These are phyloP conservation scores for Kryptolebias marmoratus DNA, from an alignment of 2,113 vertebrate species.

Conservation along the genomic window DNA sequence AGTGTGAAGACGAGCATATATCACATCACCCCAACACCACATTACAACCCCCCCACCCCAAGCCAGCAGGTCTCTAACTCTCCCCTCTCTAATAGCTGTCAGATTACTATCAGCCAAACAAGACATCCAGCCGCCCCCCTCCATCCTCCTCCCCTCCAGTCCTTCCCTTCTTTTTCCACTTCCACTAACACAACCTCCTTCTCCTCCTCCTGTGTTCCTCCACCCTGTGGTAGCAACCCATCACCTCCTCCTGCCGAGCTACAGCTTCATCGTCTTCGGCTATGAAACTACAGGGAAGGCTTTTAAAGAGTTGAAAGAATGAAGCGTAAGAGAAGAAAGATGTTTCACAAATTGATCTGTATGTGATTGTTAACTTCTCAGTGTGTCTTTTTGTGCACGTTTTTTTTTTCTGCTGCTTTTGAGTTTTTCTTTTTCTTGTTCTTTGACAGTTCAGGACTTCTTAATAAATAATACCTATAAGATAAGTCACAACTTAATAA, in stretches of 20 bases:
- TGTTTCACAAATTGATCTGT: constrained; percentile 4
- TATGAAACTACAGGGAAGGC: constrained; percentile 36
- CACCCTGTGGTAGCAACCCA: constrained; percentile 6
- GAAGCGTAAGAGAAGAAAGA: constrained; percentile 2
- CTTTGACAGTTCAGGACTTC: background rate
- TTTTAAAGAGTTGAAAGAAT: constrained; percentile 13
- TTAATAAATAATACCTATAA: no score
- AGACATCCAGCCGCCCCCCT: constrained; percentile 72
- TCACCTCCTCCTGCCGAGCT: constrained; percentile 27
- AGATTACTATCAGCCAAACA: constrained; percentile 84
- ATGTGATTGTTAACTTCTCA: background rate
- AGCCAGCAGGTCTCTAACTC: constrained; percentile 70
- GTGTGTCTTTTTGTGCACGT: background rate
- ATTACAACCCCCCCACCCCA: constrained; percentile 38
- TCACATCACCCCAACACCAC: constrained; percentile 65
- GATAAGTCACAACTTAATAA: no score
- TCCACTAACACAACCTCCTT: constrained; percentile 18
- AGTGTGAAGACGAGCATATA: constrained; percentile 70
- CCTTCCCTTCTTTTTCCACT: constrained; percentile 23
- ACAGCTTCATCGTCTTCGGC: constrained; percentile 14
- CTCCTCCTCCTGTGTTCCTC: constrained; percentile 9
- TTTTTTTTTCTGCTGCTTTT: background rate
- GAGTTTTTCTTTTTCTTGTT: background rate
- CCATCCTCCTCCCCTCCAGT: constrained; percentile 24
- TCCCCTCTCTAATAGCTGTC: constrained; percentile 81